Evolutionary conservation across 2,113 vertebrate genomes (phyloP).

Genomic region (Pampusana beccarii): DNA sequence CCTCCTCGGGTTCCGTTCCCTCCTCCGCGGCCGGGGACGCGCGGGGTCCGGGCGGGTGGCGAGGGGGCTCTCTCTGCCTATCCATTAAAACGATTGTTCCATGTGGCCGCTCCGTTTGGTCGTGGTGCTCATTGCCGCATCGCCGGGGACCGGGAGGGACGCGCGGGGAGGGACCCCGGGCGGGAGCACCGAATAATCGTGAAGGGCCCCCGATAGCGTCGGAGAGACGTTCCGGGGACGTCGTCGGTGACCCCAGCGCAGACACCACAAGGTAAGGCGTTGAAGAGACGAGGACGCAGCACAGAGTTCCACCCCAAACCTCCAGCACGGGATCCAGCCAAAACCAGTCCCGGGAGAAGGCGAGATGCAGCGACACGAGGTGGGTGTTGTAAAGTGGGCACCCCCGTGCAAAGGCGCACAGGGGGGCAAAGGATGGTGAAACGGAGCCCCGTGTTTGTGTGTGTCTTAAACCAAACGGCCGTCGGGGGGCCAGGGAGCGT

Average conservation of each 20-base stretch:
- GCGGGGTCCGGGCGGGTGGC: slow-evolving; percentile 12
- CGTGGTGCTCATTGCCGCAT: slow-evolving; percentile 75
- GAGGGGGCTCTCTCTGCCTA: slow-evolving; percentile 78
- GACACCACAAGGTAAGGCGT: neutral
- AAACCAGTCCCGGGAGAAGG: too few relatives aligned
- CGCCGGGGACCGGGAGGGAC: neutral
- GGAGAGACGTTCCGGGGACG: neutral
- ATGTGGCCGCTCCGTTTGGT: slow-evolving; percentile 76
- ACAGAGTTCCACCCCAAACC: too few relatives aligned
- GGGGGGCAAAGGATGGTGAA: too few relatives aligned
- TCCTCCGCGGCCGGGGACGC: neutral
- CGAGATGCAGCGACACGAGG: too few relatives aligned
- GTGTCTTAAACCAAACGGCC: too few relatives aligned
- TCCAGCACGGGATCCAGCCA: too few relatives aligned
- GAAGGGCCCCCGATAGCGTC: fast-evolving
- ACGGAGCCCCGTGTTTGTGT: too few relatives aligned
- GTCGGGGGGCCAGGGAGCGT: too few relatives aligned
- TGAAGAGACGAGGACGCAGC: neutral
- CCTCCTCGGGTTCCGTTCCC: slow-evolving; percentile 44
- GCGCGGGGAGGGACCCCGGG: neutral
- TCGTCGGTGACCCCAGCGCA: fast-evolving
- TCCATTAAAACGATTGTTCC: slow-evolving; percentile 83
- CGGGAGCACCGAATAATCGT: fast-evolving
- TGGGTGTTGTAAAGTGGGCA: too few relatives aligned
- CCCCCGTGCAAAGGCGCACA: too few relatives aligned